A percentile compares a stretch with the other conserved stretches of the same genome.
Evolutionary conservation across 2,888 invertebrate species (phyloP).

Genomic region (Crematogaster levior): DNA sequence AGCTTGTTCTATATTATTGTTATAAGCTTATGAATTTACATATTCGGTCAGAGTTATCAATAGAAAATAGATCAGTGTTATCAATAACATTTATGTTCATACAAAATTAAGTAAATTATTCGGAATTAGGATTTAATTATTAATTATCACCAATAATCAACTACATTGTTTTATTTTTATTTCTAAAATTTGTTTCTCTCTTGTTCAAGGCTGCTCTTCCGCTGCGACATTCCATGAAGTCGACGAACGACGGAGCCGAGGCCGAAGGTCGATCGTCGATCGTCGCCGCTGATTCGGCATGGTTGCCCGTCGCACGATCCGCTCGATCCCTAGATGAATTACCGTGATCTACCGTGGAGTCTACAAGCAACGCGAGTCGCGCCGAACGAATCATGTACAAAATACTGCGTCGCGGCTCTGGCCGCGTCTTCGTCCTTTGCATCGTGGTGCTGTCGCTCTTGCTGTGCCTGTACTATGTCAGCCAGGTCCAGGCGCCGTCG

Average conservation of each 20-base stretch:
- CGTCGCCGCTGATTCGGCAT: constrained; percentile 45
- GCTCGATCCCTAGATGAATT: constrained; percentile 64
- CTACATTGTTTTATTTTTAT: neutral
- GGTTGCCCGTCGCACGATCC: neutral
- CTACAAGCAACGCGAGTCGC: constrained; percentile 5
- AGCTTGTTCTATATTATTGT: constrained; percentile 1
- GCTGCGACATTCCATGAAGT: constrained; percentile 69
- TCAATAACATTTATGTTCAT: neutral
- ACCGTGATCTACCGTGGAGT: constrained; percentile 23
- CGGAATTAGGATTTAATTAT: neutral
- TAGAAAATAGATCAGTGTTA: neutral
- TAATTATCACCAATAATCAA: neutral
- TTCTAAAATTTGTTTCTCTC: neutral
- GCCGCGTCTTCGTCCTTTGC: constrained; percentile 83
- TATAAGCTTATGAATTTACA: constrained; percentile 23
- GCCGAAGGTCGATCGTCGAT: constrained; percentile 58
- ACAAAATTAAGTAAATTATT: neutral
- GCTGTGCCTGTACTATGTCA: constrained; percentile 85
- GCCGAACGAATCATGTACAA: constrained; percentile 82
- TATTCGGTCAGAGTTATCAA: constrained; percentile 7
- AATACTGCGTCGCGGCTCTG: constrained; percentile 84
- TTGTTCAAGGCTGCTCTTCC: constrained; percentile 38
- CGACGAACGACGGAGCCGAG: constrained; percentile 59
- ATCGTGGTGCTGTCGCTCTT: constrained; percentile 82
- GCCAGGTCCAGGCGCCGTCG: constrained; percentile 80